Evolutionary conservation across 2,888 invertebrate species (phyloP).

Genomic region (Ophion ellenae): DNA sequence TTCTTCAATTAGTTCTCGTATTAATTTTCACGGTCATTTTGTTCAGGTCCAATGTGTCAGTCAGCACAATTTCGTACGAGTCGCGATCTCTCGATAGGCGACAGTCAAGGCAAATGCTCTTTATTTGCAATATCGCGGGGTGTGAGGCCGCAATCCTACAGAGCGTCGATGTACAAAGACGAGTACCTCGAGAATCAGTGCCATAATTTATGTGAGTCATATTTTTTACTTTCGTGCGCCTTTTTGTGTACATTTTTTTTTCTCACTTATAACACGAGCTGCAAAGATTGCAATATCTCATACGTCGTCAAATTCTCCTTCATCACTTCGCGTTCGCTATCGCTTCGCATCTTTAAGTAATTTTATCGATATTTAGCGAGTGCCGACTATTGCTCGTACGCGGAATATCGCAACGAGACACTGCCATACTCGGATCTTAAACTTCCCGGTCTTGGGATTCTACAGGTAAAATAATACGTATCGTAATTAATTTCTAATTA

Average conservation of each 20-base stretch:
- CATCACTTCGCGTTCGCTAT: background rate
- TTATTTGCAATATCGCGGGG: constrained; percentile 90
- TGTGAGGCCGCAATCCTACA: constrained; percentile 90
- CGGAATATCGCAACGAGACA: constrained; percentile 89
- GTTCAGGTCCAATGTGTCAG: constrained; percentile 73
- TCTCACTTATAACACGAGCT: background rate
- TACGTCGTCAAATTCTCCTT: background rate
- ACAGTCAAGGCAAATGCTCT: constrained; percentile 87
- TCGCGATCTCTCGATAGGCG: constrained; percentile 80
- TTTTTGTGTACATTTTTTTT: constrained; percentile 2
- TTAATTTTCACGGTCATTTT: background rate
- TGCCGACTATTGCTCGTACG: constrained; percentile 90
- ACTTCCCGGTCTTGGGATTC: constrained; percentile 70
- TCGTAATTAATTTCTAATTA: background rate
- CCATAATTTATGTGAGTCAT: constrained; percentile 86
- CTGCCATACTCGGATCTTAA: constrained; percentile 87
- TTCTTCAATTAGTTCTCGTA: background rate
- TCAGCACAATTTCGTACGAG: constrained; percentile 79
- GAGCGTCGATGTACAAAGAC: constrained; percentile 90
- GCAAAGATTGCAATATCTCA: background rate
- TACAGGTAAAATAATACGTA: constrained; percentile 71
- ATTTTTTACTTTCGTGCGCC: background rate
- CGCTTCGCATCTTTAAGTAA: background rate
- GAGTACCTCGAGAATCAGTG: constrained; percentile 95
- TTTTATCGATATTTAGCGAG: constrained; percentile 76